Percentiles rank a stretch among this genome's conserved stretches.
Conservation (phyloP, 2,797 vertebrate species). For the Setipinna tenuifilis region DNA sequence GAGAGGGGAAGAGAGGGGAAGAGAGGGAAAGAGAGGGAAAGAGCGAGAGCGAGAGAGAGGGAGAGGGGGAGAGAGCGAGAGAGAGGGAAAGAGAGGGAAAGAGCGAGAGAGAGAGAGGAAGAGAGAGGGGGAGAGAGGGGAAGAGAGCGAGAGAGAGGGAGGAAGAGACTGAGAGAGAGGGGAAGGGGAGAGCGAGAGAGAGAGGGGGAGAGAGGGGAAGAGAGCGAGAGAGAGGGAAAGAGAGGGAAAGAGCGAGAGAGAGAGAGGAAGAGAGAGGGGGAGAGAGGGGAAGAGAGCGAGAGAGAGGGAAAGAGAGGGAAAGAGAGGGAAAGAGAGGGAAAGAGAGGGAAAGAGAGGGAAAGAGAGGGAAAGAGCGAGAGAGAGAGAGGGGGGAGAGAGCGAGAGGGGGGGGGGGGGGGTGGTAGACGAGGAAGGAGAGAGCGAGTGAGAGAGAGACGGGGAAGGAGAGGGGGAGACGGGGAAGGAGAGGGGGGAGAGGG, state of each 20-base stretch:
- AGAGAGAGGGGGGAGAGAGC: too few relatives aligned
- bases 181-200: neutral
- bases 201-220: constrained; percentile 22
- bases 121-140: neutral
- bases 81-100: constrained; percentile 24
- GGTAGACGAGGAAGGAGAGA: neutral
- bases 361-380: too few relatives aligned
- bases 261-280: neutral
- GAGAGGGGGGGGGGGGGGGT: too few relatives aligned
- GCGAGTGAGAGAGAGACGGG: neutral
- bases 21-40: neutral
- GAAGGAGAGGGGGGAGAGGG: neutral
- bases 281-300: constrained; percentile 29
- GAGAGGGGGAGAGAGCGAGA: neutral
- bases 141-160: neutral
- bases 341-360: too few relatives aligned
- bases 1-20: neutral
- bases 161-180: neutral
- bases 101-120: neutral
- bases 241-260: neutral
- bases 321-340: neutral
- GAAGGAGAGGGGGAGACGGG: constrained; percentile 26
- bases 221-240: neutral
- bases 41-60: too few relatives aligned
- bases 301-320: neutral